Percentiles rank a stretch among this genome's conserved stretches.
phyloP scores from a whole-genome alignment of 1,140 invertebrate genomes.

The Hylyphantes graminicola region DNA sequence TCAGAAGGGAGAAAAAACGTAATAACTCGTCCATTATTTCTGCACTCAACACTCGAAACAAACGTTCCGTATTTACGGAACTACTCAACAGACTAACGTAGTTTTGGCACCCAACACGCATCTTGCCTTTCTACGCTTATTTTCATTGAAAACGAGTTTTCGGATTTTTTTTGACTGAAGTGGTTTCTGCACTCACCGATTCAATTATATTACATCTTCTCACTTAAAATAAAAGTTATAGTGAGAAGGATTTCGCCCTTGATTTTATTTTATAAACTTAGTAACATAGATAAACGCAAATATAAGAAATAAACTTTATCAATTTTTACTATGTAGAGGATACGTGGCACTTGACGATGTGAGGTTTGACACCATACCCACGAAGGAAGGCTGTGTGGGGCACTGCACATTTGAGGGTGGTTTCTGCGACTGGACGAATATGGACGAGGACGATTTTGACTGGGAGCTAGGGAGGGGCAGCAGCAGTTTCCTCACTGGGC shows the following conservation, averaged over 20 bases:
- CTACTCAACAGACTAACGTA: no score
- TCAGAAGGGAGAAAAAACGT: no score
- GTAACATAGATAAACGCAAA: conserved; percentile 69
- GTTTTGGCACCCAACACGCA: no score
- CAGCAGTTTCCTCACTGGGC: conserved; percentile 75
- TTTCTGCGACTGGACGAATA: conserved; percentile 76
- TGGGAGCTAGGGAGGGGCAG: conserved; percentile 77
- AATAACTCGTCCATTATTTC: no score
- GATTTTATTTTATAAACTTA: conserved; percentile 72
- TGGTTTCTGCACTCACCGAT: no score
- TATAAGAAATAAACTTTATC: background rate
- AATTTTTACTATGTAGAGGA: conserved; percentile 69
- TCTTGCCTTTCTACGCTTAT: no score
- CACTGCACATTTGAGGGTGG: conserved; percentile 78
- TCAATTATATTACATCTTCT: no score
- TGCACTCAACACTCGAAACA: no score
- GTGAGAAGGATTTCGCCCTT: conserved; percentile 73
- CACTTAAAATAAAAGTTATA: conserved; percentile 5
- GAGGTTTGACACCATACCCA: conserved; percentile 67
- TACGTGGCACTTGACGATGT: conserved; percentile 76
- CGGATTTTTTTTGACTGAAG: no score
- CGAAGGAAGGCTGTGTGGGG: conserved; percentile 66
- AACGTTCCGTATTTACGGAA: no score
- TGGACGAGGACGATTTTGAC: conserved; percentile 75
- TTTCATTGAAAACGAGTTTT: no score